These are phyloP conservation scores for Umimayanthus kanabou DNA, from an alignment of 92 coral and sea anemone species.

Conservation along the genomic window DNA sequence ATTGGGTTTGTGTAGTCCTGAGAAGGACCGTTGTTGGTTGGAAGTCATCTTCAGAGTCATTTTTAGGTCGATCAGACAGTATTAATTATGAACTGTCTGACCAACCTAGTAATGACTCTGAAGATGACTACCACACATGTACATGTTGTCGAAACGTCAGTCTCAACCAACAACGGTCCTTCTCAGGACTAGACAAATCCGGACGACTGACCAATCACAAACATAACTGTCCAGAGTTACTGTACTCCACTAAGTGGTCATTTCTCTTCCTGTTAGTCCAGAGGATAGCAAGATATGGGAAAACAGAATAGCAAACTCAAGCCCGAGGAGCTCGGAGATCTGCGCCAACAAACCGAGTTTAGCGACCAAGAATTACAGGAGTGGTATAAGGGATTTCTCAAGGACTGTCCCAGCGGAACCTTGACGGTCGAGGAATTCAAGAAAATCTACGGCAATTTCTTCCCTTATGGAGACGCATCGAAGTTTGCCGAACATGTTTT, in stretches of 20 bases:
- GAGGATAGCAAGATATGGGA: conserved; percentile 72
- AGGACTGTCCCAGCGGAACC: conserved; percentile 90
- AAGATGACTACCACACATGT: too few species aligned
- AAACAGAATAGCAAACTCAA: conserved; percentile 97
- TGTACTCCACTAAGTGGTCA: neutral
- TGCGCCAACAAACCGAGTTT: conserved; percentile 84
- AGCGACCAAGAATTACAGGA: conserved; percentile 91
- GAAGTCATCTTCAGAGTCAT: too few species aligned
- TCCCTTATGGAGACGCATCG: conserved; percentile 98
- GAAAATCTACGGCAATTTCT: conserved; percentile 49
- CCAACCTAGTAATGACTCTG: too few species aligned
- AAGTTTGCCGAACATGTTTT: conserved; percentile 98
- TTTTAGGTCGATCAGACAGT: too few species aligned
- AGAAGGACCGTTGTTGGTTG: too few species aligned
- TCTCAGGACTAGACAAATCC: too few species aligned
- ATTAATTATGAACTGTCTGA: too few species aligned
- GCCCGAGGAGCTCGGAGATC: conserved; percentile 88
- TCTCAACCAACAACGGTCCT: too few species aligned
- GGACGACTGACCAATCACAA: too few species aligned
- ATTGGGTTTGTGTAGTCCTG: too few species aligned
- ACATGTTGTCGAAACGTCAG: too few species aligned
- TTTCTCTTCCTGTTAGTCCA: conserved; percentile 10
- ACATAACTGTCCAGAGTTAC: too few species aligned
- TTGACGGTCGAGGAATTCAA: conserved; percentile 74
- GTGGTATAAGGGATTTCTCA: conserved; percentile 95